Base-by-base conservation (phyloP, 2,797 vertebrate genomes). In the Sebastes hopkinsi region DNA sequence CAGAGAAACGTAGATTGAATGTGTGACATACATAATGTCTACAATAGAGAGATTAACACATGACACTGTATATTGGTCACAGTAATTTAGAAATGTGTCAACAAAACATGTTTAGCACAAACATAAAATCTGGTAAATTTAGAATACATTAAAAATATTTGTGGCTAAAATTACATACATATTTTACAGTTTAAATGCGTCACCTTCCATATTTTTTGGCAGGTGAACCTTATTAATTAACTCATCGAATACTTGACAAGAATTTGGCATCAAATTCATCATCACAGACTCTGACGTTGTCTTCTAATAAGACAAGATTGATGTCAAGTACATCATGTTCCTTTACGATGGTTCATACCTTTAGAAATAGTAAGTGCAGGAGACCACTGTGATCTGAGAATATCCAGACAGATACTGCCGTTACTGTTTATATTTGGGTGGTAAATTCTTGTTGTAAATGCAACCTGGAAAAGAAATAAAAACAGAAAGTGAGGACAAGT, bases 321-420 rank as follows among this genome's bases (percentile, higher is more conserved):
- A 5, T 1, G 5, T 73, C 7, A 8, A 2, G 22, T 14, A 12
- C 20, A 36, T 11, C 0, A 2, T 34, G 32, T 52, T 9, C 6
- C 38, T 13, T 27, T 4, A 2, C 2, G n/a, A 29, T 1, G 1
- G 9, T 23, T 1, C 68, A 12, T 97, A 98, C 97, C 97, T 98
- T 98, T 98, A 95, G 97, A 98, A 96, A 98, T 97, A 92, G 97
- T 97, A 94, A 98, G 95, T 90, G 97, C 97, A 88, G 97, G 97
- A 95, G 97, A 98, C 98, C 97, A 97, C 93, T 97, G 97, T 92
- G 97, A 97, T 94, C 96, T 95, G 89, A 97, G 96, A 94, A 97
- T 97, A 94, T 97, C 97, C 95, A 97, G 93, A 90, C 95, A 96
- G 87, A 97, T 96, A 87, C 85, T 96, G 89, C 96, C 94, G 1